phyloP scores from a whole-genome alignment of 2,113 vertebrate species.

The Trogon surrucura region DNA sequence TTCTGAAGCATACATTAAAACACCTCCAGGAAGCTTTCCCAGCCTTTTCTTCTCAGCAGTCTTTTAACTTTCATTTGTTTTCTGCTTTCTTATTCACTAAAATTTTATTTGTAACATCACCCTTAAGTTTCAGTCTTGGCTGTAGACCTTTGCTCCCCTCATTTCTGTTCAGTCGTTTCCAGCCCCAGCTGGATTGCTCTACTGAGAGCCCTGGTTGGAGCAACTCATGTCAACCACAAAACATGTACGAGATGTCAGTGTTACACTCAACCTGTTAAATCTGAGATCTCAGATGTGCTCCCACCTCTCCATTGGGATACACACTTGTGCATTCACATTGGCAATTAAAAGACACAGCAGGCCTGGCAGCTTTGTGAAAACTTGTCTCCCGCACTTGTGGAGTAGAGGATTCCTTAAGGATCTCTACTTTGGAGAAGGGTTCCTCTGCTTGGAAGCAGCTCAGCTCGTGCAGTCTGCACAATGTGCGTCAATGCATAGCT shows the following conservation, averaged over 20 bases:
- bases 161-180: background rate
- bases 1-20: background rate
- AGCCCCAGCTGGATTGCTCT: background rate
- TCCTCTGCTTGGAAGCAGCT: background rate
- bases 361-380: background rate
- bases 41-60: background rate
- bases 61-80: background rate
- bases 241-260: accelerated
- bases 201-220: background rate
- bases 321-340: background rate
- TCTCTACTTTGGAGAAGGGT: background rate
- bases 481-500: background rate
- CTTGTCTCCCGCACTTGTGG: background rate
- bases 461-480: background rate
- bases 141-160: background rate
- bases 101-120: background rate
- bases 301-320: background rate
- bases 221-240: background rate
- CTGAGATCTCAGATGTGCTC: background rate
- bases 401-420: background rate
- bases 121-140: background rate
- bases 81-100: background rate
- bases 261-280: background rate
- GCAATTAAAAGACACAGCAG: background rate
- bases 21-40: background rate